Percentiles rank a stretch among this genome's conserved stretches.
phyloP scores from a whole-genome alignment of 2,113 vertebrate genomes.

The Daubentonia madagascariensis region DNA sequence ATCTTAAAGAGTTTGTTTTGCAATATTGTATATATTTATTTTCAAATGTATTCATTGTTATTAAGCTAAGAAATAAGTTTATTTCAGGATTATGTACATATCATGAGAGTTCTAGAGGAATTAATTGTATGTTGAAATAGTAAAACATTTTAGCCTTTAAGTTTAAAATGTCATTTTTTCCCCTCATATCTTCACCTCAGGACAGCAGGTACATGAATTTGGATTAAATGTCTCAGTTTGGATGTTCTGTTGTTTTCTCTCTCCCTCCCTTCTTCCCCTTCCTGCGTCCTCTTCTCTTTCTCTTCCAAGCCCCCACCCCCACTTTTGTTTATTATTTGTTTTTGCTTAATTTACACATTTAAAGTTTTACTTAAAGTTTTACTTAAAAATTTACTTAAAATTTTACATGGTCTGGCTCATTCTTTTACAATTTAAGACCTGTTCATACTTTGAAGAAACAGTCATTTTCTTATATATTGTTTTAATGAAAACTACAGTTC shows the following conservation, averaged over 20 bases:
- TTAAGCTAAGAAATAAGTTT: constrained; percentile 11
- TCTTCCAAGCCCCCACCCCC: no score
- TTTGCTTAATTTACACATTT: not conserved
- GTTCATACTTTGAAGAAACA: not conserved
- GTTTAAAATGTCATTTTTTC: constrained; percentile 22
- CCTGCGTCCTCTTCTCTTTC: not conserved
- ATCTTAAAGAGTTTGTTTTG: constrained; percentile 35
- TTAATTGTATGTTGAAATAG: constrained; percentile 38
- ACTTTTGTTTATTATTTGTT: not conserved
- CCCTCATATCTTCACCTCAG: not conserved
- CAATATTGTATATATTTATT: constrained; percentile 54
- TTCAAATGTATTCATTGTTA: constrained; percentile 59
- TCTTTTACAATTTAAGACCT: constrained; percentile 36
- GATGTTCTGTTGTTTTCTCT: not conserved
- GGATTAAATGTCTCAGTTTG: not conserved
- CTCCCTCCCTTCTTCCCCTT: not conserved
- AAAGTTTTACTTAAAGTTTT: constrained; percentile 36
- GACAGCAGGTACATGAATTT: not conserved
- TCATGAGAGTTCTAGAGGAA: constrained; percentile 37
- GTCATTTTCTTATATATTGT: constrained; percentile 51
- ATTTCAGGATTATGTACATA: constrained; percentile 69
- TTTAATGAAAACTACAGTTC: constrained; percentile 11
- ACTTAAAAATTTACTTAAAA: not conserved
- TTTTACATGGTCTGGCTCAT: not conserved
- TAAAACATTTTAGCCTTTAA: constrained; percentile 62